Evolutionary conservation across 2,888 invertebrate genomes (phyloP), one percentile per base, ranked within the genome.

Genomic region (Cecidostiba fungosa): DNA sequence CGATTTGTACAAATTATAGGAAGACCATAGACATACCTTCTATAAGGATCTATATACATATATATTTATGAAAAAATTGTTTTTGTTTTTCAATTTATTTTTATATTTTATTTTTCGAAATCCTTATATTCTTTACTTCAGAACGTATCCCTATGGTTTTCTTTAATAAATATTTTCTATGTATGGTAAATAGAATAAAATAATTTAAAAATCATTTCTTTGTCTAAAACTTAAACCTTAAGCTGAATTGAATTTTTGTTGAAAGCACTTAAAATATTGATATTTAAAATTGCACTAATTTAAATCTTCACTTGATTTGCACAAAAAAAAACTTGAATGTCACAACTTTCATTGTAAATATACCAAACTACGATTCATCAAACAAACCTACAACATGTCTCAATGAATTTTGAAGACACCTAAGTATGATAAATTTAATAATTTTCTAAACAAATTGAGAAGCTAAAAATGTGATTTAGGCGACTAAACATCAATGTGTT

Each of bases 141-240:
- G 85, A 85, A 47, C 59, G 62, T 86, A 80, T 79, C 50, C 84
- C 80, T 84, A 84, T 80, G 80, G 77, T 86, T 86, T 86, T 86
- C 72, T 23, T 43, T 54, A 80, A 77, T 62, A 80, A 80, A 83
- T 54, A 86, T 81, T 79, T 77, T 82, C 26, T 83, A 84, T 84
- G 82, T 86, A 70, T 76, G 70, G 19, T 70, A 85, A 76, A 78
- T 72, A 23, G n/a, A 43, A 82, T 83, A 85, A 85, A 82, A 82
- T 69, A 70, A 78, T 85, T 82, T 82, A 73, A 79, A 85, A 85
- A 76, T 73, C 78, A 43, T 26, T 82, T 43, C 10, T 1, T 29
- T 36, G 12, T 66, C 14, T 59, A 77, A 43, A 54, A 70, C 10
- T 66, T 14, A 72, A 85, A 47, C 79, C 84, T 47, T 23, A 10